These are phyloP conservation scores for Tribolium freemani DNA, from an alignment of 2,888 invertebrate genomes.

Conservation along the genomic window DNA sequence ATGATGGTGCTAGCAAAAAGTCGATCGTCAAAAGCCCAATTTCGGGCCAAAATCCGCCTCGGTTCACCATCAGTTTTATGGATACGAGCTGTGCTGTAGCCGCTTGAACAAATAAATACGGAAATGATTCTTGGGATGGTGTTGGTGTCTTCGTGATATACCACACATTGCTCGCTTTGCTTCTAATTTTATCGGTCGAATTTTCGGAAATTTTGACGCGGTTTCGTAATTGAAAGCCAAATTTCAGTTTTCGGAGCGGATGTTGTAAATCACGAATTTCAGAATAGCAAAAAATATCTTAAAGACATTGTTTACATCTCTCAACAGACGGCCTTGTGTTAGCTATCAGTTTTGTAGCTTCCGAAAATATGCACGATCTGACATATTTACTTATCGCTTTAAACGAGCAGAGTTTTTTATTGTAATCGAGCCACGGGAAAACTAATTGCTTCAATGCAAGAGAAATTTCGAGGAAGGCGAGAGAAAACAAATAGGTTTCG, in stretches of 20 bases:
- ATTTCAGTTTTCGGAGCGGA: constrained; percentile 26
- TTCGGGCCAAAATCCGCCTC: neutral
- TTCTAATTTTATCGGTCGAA: constrained; percentile 44
- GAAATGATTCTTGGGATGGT: constrained; percentile 63
- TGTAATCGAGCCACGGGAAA: constrained; percentile 12
- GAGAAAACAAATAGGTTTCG: neutral
- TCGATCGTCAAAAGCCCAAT: constrained; percentile 4
- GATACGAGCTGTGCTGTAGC: constrained; percentile 63
- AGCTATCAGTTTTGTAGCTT: constrained; percentile 38
- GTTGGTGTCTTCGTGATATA: constrained; percentile 54
- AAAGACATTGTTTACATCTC: constrained; percentile 43
- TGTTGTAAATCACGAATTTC: constrained; percentile 36
- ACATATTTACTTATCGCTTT: constrained; percentile 36
- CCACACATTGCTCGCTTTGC: constrained; percentile 58
- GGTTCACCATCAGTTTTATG: constrained; percentile 59
- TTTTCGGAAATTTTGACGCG: neutral
- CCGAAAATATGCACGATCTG: constrained; percentile 34
- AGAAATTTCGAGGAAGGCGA: neutral
- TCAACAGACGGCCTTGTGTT: constrained; percentile 43
- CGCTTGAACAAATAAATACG: constrained; percentile 65
- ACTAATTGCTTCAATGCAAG: neutral
- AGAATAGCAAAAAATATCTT: constrained; percentile 38
- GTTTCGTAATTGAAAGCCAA: neutral
- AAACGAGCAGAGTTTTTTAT: constrained; percentile 10
- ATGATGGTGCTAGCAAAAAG: constrained; percentile 42